A percentile compares a stretch with the other conserved stretches of the same genome.
phyloP scores from a whole-genome alignment of 2,888 invertebrate genomes.

The Dendrolimus houi region DNA sequence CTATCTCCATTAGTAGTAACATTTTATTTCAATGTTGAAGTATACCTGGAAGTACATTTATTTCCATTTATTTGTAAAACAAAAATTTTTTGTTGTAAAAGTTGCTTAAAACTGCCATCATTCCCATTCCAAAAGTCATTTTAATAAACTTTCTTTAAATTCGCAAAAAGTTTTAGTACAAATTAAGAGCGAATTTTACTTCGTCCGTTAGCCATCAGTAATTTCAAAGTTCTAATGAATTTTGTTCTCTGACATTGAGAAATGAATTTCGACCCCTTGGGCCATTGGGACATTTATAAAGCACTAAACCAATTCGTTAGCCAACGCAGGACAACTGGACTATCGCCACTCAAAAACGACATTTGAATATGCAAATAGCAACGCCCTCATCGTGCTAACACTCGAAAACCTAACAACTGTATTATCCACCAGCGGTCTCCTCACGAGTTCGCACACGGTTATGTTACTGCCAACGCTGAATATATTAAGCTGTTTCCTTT shows the following conservation, averaged over 20 bases:
- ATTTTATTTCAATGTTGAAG: no score
- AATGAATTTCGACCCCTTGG: conserved; percentile 65
- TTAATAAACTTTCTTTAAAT: conserved; percentile 61
- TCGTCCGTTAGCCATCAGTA: conserved; percentile 74
- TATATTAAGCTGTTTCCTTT: not conserved
- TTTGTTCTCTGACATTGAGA: conserved; percentile 74
- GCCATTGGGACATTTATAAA: conserved; percentile 47
- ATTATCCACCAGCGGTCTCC: not conserved
- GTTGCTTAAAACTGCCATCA: conserved; percentile 31
- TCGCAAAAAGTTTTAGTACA: conserved; percentile 69
- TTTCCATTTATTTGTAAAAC: no score
- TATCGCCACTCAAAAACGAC: conserved; percentile 22
- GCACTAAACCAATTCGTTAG: conserved; percentile 28
- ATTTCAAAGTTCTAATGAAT: conserved; percentile 76
- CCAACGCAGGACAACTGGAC: conserved; percentile 36
- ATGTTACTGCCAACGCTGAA: not conserved
- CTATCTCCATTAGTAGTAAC: no score
- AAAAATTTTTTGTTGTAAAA: no score
- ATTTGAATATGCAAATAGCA: conserved; percentile 23
- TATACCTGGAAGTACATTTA: no score
- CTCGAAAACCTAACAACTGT: not conserved
- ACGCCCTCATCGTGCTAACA: conserved; percentile 5
- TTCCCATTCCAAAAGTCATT: conserved; percentile 69
- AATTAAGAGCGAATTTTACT: conserved; percentile 75
- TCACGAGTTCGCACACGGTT: not conserved